Base-by-base conservation (phyloP, 2,113 vertebrate genomes). In the Odocoileus hemionus region DNA sequence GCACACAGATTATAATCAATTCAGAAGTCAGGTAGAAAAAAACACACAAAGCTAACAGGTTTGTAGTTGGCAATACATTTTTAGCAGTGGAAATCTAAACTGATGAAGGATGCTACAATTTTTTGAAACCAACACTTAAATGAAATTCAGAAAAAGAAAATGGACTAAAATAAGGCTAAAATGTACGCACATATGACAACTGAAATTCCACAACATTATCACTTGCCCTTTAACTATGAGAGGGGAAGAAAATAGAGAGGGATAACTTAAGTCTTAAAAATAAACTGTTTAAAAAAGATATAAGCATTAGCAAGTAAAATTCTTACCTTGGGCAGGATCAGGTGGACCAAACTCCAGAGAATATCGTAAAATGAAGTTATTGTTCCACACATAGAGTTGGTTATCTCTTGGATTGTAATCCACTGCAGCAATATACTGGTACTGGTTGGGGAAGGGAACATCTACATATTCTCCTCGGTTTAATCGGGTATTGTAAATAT, bases 401-500 rank as follows among this genome's bases (percentile, higher is more conserved):
- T 99, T 99, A 98, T 99, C 99, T 98, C 99, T 98, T 80, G 99
- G 99, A 98, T 99, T 99, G 98, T 99, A 99, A 99, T 99, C 99
- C 99, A 99, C 99, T 86, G 99, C 99, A 28, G 99, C 99, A 39
- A 99, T 99, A 97, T 99, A 99, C 98, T 99, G 99, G 99, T 99
- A 99, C 98, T 99, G 99, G 98, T 99, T 99, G 98, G 99, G 99
- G 98, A 99, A 99, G 95, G 99, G 99, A 97, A 99, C 99, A 88
- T 99, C 99, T 88, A 99, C 99, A 9, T 99, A 99, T 97, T 99
- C 99, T 86, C 99, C 99, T 67, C 98, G 98, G 98, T 99, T 99
- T 92, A 99, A 97, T 94, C 99, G 99, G 92, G 99, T 99, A 97
- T 99, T 99, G 98, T 99, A 99, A 98, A 99, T 99, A 96, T 99